Conservation (phyloP, 2,797 vertebrate species). For the Xenopus petersii region DNA sequence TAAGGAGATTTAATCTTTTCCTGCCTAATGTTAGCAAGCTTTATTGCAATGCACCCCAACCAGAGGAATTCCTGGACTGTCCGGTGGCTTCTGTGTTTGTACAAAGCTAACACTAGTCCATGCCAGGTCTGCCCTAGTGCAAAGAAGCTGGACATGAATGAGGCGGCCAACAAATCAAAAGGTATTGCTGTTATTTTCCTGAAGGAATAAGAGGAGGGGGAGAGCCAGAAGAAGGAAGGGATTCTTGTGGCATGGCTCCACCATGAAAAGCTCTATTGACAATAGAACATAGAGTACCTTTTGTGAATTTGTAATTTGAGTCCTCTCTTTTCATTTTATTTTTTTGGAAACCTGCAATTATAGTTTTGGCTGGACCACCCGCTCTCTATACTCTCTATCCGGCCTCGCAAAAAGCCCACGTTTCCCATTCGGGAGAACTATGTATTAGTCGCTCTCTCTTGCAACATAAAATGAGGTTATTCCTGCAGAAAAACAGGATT, state of each 20-base stretch:
- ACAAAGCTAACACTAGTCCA: conserved; percentile 27
- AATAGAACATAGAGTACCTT: conserved; percentile 16
- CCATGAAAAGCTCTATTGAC: conserved; percentile 49
- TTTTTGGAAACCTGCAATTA: too few species aligned
- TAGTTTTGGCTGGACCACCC: too few species aligned
- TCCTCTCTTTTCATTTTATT: too few species aligned
- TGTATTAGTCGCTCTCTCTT: too few species aligned
- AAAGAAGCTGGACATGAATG: conserved; percentile 27
- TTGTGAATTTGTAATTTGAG: conserved; percentile 7
- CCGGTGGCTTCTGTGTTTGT: conserved; percentile 44
- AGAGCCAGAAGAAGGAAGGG: conserved; percentile 33
- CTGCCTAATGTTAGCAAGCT: conserved; percentile 1
- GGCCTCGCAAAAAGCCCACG: too few species aligned
- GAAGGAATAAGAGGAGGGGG: conserved; percentile 1
- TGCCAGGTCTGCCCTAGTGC: conserved; percentile 25
- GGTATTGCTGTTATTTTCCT: conserved; percentile 10
- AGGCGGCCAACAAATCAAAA: conserved; percentile 37
- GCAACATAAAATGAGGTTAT: too few species aligned
- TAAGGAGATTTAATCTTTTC: conserved; percentile 20
- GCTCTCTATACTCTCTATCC: too few species aligned
- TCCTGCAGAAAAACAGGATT: too few species aligned
- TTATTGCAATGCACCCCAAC: conserved; percentile 28
- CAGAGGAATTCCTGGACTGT: conserved; percentile 28
- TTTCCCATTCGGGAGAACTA: too few species aligned
- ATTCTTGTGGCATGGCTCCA: conserved; percentile 33